These are phyloP conservation scores for Drosophila infuscata DNA, from an alignment of 2,888 invertebrate genomes.

Conservation along the genomic window DNA sequence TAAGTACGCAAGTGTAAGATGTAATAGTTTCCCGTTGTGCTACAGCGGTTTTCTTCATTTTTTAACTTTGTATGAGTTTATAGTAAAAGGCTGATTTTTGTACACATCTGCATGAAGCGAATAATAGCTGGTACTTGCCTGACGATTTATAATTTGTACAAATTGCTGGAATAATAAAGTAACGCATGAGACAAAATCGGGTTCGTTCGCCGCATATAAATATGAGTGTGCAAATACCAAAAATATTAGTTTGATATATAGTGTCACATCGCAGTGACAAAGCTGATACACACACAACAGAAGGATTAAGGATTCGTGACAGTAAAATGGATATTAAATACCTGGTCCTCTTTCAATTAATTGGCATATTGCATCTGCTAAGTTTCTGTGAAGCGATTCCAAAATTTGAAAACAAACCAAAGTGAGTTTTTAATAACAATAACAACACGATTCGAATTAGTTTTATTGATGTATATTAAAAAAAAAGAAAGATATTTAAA, in stretches of 20 bases:
- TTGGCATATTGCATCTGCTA: conserved; percentile 38
- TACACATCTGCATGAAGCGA: conserved; percentile 45
- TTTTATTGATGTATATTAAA: background rate
- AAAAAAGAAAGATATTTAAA: background rate
- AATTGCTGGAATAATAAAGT: conserved; percentile 66
- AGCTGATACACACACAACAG: background rate
- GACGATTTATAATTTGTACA: conserved; percentile 72
- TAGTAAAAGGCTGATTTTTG: conserved; percentile 1
- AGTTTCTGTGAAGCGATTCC: conserved; percentile 59
- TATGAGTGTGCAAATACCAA: conserved; percentile 41
- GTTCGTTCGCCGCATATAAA: conserved; percentile 52
- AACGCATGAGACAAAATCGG: conserved; percentile 36
- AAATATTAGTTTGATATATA: conserved; percentile 58
- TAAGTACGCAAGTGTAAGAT: conserved; percentile 25
- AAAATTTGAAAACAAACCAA: conserved; percentile 69
- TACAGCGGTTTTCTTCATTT: conserved; percentile 64
- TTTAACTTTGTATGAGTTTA: conserved; percentile 24
- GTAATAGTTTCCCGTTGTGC: conserved; percentile 61
- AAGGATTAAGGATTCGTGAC: conserved; percentile 15
- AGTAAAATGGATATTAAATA: conserved; percentile 57
- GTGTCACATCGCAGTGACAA: conserved; percentile 21
- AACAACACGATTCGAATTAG: background rate
- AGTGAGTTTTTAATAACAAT: conserved; percentile 56
- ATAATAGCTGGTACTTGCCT: conserved; percentile 54
- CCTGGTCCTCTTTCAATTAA: conserved; percentile 27